Evolutionary conservation across 2,888 invertebrate species (phyloP).

Genomic region (Loripinus fragilis): DNA sequence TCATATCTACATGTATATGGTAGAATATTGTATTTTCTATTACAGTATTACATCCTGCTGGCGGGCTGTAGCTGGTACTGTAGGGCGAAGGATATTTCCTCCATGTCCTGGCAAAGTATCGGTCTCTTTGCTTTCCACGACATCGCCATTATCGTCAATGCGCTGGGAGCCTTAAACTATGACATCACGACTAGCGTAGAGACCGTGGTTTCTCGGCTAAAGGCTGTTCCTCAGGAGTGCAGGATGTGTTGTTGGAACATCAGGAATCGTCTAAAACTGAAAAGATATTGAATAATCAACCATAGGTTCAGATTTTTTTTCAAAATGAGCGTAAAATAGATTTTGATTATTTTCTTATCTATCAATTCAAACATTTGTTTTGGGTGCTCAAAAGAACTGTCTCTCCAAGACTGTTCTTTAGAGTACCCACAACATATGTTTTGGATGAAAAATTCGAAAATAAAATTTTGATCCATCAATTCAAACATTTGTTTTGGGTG

Average conservation of each 20-base stretch:
- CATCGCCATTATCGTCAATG: slow-evolving; percentile 28
- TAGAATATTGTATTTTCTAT: not conserved
- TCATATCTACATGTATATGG: too few relatives aligned
- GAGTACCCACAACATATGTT: too few relatives aligned
- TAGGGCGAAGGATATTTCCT: not conserved
- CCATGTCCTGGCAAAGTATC: slow-evolving; percentile 30
- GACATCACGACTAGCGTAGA: slow-evolving; percentile 33
- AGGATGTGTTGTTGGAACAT: not conserved
- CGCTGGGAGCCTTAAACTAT: slow-evolving; percentile 37
- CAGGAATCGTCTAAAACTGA: slow-evolving; percentile 28
- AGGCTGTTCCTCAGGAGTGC: slow-evolving; percentile 22
- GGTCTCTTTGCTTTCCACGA: slow-evolving; percentile 19
- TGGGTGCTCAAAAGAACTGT: too few relatives aligned
- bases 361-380: too few relatives aligned
- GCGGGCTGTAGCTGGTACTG: not conserved
- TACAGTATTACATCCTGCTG: slow-evolving; percentile 24
- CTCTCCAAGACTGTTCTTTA: too few relatives aligned
- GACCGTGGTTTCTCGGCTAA: slow-evolving; percentile 28
- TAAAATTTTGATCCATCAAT: too few relatives aligned
- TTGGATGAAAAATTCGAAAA: too few relatives aligned
- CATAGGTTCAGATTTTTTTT: too few relatives aligned
- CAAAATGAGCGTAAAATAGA: too few relatives aligned
- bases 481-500: too few relatives aligned
- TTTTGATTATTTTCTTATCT: not conserved
- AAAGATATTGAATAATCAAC: slow-evolving; percentile 4